A percentile compares a stretch with the other conserved stretches of the same genome.
These are phyloP conservation scores for Bos javanicus DNA, from an alignment of 2,113 vertebrate species.

Conservation along the genomic window DNA sequence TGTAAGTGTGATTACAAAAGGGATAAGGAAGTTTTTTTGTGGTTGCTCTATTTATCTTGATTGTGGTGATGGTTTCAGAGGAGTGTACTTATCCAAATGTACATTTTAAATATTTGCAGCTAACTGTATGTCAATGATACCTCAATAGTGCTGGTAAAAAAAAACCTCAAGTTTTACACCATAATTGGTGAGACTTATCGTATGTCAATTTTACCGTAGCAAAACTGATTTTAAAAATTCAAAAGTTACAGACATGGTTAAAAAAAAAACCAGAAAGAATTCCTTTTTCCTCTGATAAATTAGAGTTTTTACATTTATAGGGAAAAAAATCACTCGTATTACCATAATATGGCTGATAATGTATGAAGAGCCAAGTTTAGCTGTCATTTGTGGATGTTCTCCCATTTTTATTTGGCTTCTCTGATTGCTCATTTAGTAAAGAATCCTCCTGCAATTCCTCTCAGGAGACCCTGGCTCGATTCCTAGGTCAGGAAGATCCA, in stretches of 20 bases:
- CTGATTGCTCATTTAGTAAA: not conserved
- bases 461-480: not conserved
- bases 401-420: not conserved
- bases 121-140: not conserved
- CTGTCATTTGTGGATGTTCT: not conserved
- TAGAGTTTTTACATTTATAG: not conserved
- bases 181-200: not conserved
- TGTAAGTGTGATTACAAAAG: not conserved
- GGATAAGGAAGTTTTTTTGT: not conserved
- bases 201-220: not conserved
- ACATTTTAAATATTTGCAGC: not conserved
- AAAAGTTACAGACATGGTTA: not conserved
- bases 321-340: not conserved
- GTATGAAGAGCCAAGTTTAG: not conserved
- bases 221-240: not conserved
- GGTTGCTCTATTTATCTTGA: not conserved
- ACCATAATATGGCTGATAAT: not conserved
- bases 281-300: not conserved
- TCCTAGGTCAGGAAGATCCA: not conserved
- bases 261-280: not conserved
- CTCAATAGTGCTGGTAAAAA: not conserved
- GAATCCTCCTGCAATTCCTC: rapidly evolving
- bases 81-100: not conserved
- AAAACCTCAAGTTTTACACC: not conserved
- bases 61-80: not conserved